These are phyloP conservation scores for Dexiosoma caninum DNA, from an alignment of 2,888 invertebrate species.

Conservation along the genomic window DNA sequence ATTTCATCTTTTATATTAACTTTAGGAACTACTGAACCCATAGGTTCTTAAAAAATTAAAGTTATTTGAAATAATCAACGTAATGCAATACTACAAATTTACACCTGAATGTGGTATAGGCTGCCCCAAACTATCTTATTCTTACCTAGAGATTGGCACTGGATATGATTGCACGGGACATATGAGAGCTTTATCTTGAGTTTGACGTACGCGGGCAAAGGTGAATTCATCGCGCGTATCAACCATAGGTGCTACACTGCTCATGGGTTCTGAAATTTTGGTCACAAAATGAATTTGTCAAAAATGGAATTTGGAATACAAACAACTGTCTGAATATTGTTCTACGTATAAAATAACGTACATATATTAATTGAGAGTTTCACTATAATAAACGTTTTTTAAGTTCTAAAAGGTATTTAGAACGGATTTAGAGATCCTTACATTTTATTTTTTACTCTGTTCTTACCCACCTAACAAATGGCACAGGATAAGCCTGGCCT, in stretches of 20 bases:
- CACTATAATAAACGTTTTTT: no score
- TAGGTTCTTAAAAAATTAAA: conserved; percentile 74
- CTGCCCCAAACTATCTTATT: neutral
- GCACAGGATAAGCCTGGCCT: conserved; percentile 86
- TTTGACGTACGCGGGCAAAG: conserved; percentile 70
- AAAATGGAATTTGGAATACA: neutral
- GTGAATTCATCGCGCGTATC: conserved; percentile 82
- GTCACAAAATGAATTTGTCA: neutral
- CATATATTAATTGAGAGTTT: no score
- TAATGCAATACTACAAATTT: neutral
- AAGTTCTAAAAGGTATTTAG: no score
- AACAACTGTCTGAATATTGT: neutral
- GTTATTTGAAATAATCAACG: neutral
- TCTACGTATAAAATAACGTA: neutral
- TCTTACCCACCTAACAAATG: conserved; percentile 78
- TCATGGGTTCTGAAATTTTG: conserved; percentile 78
- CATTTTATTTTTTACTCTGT: no score
- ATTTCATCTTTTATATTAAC: conserved; percentile 84
- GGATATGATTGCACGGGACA: conserved; percentile 83
- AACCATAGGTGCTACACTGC: conserved; percentile 82
- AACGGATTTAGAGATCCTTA: no score
- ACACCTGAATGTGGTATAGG: conserved; percentile 49
- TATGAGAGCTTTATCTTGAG: conserved; percentile 80
- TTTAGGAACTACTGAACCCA: conserved; percentile 81
- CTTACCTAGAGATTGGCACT: conserved; percentile 75